A percentile compares a stretch with the other conserved stretches of the same genome.
These are phyloP conservation scores for Scolanthus callimorphus DNA, from an alignment of 92 coral and sea anemone genomes.

Conservation along the genomic window DNA sequence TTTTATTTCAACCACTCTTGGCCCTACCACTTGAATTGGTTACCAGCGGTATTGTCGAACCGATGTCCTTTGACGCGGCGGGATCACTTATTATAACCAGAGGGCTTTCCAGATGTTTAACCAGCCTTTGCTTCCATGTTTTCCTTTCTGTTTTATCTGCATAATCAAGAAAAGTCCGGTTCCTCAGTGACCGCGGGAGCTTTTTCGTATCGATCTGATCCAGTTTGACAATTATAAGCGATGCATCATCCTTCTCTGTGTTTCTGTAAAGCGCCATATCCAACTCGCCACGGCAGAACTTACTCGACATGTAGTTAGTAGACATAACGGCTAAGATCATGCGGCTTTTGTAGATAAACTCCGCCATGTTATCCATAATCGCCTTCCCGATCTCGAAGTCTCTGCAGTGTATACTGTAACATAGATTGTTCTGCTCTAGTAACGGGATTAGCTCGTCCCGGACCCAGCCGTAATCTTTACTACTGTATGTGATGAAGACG, in stretches of 20 bases:
- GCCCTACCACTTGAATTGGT: too few relatives aligned
- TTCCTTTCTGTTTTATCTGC: slow-evolving; percentile 52
- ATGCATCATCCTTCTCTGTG: slow-evolving; percentile 64
- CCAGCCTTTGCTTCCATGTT: slow-evolving; percentile 61
- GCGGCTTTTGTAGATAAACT: slow-evolving; percentile 68
- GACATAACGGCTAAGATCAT: slow-evolving; percentile 74
- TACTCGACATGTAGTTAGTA: slow-evolving; percentile 59
- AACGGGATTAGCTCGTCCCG: slow-evolving; percentile 50
- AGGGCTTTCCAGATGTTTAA: slow-evolving; percentile 51
- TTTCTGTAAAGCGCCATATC: slow-evolving; percentile 70
- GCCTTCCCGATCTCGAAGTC: slow-evolving; percentile 73
- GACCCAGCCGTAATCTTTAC: slow-evolving; percentile 62
- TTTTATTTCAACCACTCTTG: too few relatives aligned
- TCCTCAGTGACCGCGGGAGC: slow-evolving; percentile 66
- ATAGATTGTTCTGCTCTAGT: slow-evolving; percentile 50
- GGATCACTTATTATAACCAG: too few relatives aligned
- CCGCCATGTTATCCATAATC: slow-evolving; percentile 76
- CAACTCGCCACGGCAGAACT: slow-evolving; percentile 62
- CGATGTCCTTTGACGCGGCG: too few relatives aligned
- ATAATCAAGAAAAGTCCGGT: slow-evolving; percentile 72
- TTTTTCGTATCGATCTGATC: slow-evolving; percentile 43
- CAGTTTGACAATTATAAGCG: slow-evolving; percentile 63
- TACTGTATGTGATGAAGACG: slow-evolving; percentile 69
- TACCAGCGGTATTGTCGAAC: too few relatives aligned
- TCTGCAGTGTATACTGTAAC: slow-evolving; percentile 65